Evolutionary conservation across 1,140 invertebrate genomes (phyloP).

Genomic region (Sitophilus oryzae): DNA sequence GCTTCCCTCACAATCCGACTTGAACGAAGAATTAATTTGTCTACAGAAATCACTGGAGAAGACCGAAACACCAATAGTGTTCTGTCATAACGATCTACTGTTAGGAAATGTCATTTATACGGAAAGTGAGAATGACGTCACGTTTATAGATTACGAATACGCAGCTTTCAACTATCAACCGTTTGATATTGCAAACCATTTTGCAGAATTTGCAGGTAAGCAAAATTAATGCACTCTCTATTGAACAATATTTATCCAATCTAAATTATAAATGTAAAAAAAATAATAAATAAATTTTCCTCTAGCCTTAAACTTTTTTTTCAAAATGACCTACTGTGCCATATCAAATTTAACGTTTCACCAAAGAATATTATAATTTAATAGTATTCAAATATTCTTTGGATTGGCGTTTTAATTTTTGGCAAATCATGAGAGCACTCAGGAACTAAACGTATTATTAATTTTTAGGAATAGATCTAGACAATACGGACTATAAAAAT

Average conservation of each 20-base stretch:
- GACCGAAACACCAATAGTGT: slow-evolving; percentile 77
- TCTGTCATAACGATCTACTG: slow-evolving; percentile 96
- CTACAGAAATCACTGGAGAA: slow-evolving; percentile 61
- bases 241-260: neutral
- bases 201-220: slow-evolving; percentile 93
- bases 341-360: too few relatives aligned
- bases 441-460: too few relatives aligned
- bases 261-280: too few relatives aligned
- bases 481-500: slow-evolving; percentile 62
- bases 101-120: slow-evolving; percentile 89
- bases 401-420: too few relatives aligned
- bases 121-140: slow-evolving; percentile 62
- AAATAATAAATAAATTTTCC: too few relatives aligned
- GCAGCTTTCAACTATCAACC: slow-evolving; percentile 90
- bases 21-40: slow-evolving; percentile 63
- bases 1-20: slow-evolving; percentile 46
- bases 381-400: too few relatives aligned
- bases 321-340: too few relatives aligned
- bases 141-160: slow-evolving; percentile 98
- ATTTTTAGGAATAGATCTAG: slow-evolving; percentile 33
- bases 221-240: slow-evolving; percentile 1
- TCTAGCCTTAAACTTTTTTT: too few relatives aligned
- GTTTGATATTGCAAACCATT: slow-evolving; percentile 97
- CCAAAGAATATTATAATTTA: too few relatives aligned
- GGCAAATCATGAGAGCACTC: too few relatives aligned